Base-by-base conservation (phyloP, 2,888 invertebrate genomes). In the Parnassius orleans region DNA sequence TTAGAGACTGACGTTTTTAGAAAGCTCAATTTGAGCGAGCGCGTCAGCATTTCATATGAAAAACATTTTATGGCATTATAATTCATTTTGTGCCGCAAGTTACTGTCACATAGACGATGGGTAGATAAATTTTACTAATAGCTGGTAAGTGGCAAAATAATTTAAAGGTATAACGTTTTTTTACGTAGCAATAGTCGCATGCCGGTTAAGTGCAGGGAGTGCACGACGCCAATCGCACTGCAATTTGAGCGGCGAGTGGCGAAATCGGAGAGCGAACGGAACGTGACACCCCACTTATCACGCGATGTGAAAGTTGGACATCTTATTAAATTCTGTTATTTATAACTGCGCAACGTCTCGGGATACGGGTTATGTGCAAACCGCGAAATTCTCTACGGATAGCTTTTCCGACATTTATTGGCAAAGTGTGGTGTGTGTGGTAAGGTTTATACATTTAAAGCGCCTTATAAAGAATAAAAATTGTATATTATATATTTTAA, bases 211-310 rank as follows among this genome's bases (percentile, higher is more conserved):
- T 79, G 80, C 78, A 78, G 74, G 69, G 72, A 78, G 76, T 75
- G 78, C 80, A 78, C 73, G 77, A 74, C 75, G 75, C 74, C 76
- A 74, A 72, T 71, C 73, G 70, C 71, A 81, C 79, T 83, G 85
- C 87, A 86, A 86, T 84, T 83, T 80, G 79, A 84, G 76, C 81
- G 75, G 81, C 78, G 81, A 83, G 76, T 84, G 86, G 87, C 84
- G 86, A 87, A 89, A 88, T 84, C 81, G 72, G 80, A 85, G 84
- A 85, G 79, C 80, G 84, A 82, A 83, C 82, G 81, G 79, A 86
- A 87, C 88, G 85, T 84, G 88, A 88, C 84, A 86, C 84, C 81
- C 82, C 86, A 88, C 84, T 87, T 89, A 87, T 83, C 82, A 84
- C 77, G 78, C 79, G 78, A 83, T 78, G 84, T 80, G 87, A 87